These are phyloP conservation scores for Saguinus imperator DNA, from an alignment of 2,113 vertebrate genomes.

Conservation along the genomic window DNA sequence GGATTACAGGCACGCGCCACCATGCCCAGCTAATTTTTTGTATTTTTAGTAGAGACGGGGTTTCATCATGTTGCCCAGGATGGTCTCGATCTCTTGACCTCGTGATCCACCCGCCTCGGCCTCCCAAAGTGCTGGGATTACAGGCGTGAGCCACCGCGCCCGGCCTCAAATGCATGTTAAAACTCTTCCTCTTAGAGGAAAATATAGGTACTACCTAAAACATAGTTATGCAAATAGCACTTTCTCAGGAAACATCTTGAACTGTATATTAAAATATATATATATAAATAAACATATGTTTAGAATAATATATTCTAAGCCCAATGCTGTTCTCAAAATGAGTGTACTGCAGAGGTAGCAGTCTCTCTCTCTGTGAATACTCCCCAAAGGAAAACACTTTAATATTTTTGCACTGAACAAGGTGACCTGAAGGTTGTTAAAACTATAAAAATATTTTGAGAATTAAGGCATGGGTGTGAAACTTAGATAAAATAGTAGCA, in stretches of 20 bases:
- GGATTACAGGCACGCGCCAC: too few relatives aligned
- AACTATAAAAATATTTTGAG: neutral
- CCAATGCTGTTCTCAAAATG: neutral
- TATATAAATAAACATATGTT: conserved; percentile 4
- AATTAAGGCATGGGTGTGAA: neutral
- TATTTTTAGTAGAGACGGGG: too few relatives aligned
- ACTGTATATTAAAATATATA: neutral
- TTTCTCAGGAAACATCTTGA: neutral
- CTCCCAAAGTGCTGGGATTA: too few relatives aligned
- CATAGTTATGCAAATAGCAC: neutral
- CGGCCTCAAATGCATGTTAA: neutral
- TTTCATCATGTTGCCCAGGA: too few relatives aligned
- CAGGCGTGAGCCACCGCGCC: too few relatives aligned
- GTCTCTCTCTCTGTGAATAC: neutral
- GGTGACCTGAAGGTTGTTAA: neutral
- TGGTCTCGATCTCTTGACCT: too few relatives aligned
- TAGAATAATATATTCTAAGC: neutral
- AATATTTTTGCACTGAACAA: neutral
- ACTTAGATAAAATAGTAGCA: neutral
- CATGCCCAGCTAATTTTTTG: too few relatives aligned
- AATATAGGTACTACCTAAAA: neutral
- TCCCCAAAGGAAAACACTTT: neutral
- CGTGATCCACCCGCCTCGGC: too few relatives aligned
- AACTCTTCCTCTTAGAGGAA: neutral
- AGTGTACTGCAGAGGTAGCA: neutral